A percentile compares a stretch with the other conserved stretches of the same genome.
phyloP scores from a whole-genome alignment of 2,888 invertebrate species.

The Drosophila robusta region DNA sequence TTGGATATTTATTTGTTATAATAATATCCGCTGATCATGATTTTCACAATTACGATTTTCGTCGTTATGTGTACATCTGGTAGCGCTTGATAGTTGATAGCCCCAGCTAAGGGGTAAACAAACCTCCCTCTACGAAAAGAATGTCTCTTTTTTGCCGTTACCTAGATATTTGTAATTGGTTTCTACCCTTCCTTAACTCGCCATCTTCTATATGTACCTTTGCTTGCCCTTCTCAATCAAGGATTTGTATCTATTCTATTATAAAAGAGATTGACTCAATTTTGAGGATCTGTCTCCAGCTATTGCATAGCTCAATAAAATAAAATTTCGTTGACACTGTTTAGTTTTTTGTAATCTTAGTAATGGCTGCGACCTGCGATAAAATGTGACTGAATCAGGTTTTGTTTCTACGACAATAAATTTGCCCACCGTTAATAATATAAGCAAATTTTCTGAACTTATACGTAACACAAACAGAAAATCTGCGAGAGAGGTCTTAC shows the following conservation, averaged over 20 bases:
- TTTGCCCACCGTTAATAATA: not conserved
- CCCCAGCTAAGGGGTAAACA: slow-evolving; percentile 79
- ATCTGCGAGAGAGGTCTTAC: too few species aligned
- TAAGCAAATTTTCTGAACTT: not conserved
- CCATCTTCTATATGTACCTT: slow-evolving; percentile 43
- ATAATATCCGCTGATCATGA: slow-evolving; percentile 69
- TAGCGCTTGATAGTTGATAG: slow-evolving; percentile 70
- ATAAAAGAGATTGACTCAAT: slow-evolving; percentile 71
- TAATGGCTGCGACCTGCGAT: not conserved
- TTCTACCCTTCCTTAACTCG: too few species aligned
- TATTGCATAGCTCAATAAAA: too few species aligned
- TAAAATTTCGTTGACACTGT: slow-evolving; percentile 2
- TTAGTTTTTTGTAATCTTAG: not conserved
- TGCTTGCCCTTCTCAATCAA: slow-evolving; percentile 53
- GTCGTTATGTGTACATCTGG: slow-evolving; percentile 76
- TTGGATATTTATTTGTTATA: slow-evolving; percentile 80
- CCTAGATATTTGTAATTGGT: too few species aligned
- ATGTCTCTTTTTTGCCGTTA: slow-evolving; percentile 69
- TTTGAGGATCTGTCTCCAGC: slow-evolving; percentile 35
- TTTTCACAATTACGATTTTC: slow-evolving; percentile 74
- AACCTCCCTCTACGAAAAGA: slow-evolving; percentile 61
- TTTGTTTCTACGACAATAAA: not conserved
- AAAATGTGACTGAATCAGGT: not conserved
- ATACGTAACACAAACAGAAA: not conserved
- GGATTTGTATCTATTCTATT: slow-evolving; percentile 77